A percentile compares a stretch with the other conserved stretches of the same genome.
These are phyloP conservation scores for Troides aeacus DNA, from an alignment of 2,888 invertebrate species.

Conservation along the genomic window DNA sequence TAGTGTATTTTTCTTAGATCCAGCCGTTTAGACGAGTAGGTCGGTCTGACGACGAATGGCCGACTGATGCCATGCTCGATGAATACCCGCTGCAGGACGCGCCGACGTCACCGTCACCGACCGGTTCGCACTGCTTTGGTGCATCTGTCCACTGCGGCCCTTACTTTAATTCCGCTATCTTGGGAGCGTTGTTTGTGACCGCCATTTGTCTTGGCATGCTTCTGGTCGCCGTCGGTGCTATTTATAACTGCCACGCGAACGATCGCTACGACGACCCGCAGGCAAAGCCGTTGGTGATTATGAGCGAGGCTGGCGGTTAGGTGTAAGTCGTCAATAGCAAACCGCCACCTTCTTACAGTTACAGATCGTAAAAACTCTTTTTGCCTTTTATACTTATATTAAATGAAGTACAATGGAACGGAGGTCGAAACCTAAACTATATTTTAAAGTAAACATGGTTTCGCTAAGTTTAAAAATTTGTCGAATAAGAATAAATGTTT, in stretches of 20 bases:
- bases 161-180: slow-evolving; percentile 46
- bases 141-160: slow-evolving; percentile 50
- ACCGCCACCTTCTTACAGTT: too few relatives aligned
- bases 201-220: slow-evolving; percentile 40
- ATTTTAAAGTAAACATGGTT: too few relatives aligned
- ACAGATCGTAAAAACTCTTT: too few relatives aligned
- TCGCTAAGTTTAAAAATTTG: too few relatives aligned
- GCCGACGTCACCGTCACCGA: not conserved
- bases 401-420: too few relatives aligned
- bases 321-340: not conserved
- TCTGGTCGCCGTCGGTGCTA: slow-evolving; percentile 39
- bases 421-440: too few relatives aligned
- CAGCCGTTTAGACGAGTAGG: slow-evolving; percentile 21
- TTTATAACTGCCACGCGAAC: slow-evolving; percentile 43
- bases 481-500: too few relatives aligned
- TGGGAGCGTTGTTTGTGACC: slow-evolving; percentile 43
- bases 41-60: slow-evolving; percentile 1
- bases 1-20: slow-evolving; percentile 8
- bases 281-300: slow-evolving; percentile 37
- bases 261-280: slow-evolving; percentile 53
- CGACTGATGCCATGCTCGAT: not conserved
- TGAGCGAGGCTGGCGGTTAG: slow-evolving; percentile 28
- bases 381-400: too few relatives aligned
- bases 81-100: not conserved
- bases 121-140: slow-evolving; percentile 36